phyloP scores from a whole-genome alignment of 1,140 invertebrate genomes.

The Fopius arisanus region DNA sequence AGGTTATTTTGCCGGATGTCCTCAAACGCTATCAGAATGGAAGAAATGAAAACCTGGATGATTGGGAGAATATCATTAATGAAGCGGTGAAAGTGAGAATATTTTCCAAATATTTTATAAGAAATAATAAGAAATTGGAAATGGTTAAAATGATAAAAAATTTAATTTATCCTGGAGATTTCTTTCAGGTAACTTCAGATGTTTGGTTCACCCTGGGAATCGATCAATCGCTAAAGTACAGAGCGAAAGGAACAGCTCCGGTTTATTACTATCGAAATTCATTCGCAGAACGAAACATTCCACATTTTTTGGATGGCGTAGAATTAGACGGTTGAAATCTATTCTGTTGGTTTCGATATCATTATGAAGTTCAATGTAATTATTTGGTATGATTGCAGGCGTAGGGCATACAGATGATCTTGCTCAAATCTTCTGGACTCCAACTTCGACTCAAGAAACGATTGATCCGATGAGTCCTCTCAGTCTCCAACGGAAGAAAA shows the following conservation, averaged over 20 bases:
- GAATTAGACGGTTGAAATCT: neutral
- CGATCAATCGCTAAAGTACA: neutral
- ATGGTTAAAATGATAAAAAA: neutral
- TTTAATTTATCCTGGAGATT: neutral
- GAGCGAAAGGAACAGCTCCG: neutral
- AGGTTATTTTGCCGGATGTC: neutral
- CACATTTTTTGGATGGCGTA: neutral
- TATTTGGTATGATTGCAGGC: neutral
- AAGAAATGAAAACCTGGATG: no score
- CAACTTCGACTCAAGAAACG: neutral
- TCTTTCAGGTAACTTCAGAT: neutral
- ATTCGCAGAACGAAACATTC: neutral
- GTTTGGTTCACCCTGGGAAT: neutral
- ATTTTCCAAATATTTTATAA: neutral
- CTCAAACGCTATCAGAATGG: neutral
- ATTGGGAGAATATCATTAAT: neutral
- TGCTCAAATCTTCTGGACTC: neutral
- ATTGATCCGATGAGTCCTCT: neutral
- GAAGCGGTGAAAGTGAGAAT: neutral
- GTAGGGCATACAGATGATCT: neutral
- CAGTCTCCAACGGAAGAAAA: neutral
- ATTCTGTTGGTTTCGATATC: neutral
- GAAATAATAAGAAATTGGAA: neutral
- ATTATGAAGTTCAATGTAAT: neutral
- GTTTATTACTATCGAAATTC: neutral